Base-by-base conservation (phyloP, 2,888 invertebrate species). In the Laothoe populi region DNA sequence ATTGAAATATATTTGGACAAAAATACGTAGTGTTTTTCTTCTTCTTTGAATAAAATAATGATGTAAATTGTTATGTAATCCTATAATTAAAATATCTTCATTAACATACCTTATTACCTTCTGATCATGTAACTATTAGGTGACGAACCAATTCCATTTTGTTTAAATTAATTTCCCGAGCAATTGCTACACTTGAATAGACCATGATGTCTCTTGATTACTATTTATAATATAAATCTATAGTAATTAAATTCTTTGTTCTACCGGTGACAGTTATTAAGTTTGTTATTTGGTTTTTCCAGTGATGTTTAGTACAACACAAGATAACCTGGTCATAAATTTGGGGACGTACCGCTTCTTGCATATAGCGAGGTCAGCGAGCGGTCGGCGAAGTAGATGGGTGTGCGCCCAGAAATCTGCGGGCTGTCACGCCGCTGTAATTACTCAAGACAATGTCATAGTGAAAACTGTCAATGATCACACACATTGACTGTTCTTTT, bases 331-430 rank as follows among this genome's bases (percentile, higher is more conserved):
- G 2, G 74, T 82, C 2, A 73, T 85, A 61, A 66, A 70, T 59
- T 40, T 84, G 57, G 86, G 84, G 0, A 66, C 73, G 2, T 84
- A 86, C 64, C 74, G 81, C 53, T 85, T 83, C 64, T 73, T 66
- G 19, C 68, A 71, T 31, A 66, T 66, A 2, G 57, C 49, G 0
- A 63, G 64, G 11, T 70, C 68, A 0, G 4, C 26, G 0, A 70
- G 71, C 42, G 72, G 72, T 4, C 66, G 73, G 0, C 70, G 74
- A 4, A 66, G 66, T 16, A 66, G 72, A 23, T 81, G 79, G 80
- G 24, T 31, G 0, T 81, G 82, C 62, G 42, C 42, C 45, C 73
- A 73, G 59, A 59, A 62, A 1, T 16, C 57, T 3, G 60, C 0
- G 1, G 77, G 79, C 2, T 84, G 84, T 62, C 73, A 73, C 4